A percentile compares a stretch with the other conserved stretches of the same genome.
Evolutionary conservation across 2,113 vertebrate species (phyloP).

Genomic region (Dromaius novaehollandiae): DNA sequence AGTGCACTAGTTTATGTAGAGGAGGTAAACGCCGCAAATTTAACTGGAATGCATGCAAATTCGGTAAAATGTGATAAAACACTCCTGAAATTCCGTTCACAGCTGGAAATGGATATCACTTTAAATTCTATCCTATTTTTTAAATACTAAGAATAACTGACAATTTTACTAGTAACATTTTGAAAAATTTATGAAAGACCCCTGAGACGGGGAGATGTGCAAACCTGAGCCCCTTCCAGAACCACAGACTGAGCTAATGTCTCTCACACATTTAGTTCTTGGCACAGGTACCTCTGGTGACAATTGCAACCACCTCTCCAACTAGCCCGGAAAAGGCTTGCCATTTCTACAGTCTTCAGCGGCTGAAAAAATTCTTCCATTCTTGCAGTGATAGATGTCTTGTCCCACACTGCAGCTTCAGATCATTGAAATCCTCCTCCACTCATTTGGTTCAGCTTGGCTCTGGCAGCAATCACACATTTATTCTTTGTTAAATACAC

Average conservation of each 20-base stretch:
- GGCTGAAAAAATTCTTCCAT: neutral
- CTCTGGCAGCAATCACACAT: neutral
- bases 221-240: accelerated
- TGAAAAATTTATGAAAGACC: neutral
- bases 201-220: accelerated
- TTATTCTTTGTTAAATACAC: neutral
- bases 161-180: neutral
- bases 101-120: accelerated
- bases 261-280: neutral
- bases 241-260: neutral
- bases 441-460: neutral
- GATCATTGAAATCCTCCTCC: neutral
- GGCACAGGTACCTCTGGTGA: neutral
- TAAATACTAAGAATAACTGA: neutral
- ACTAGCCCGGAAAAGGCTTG: neutral
- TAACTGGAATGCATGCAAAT: neutral
- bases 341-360: neutral
- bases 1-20: neutral
- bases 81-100: neutral
- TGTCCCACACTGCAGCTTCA: neutral
- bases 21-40: neutral
- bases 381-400: neutral
- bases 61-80: neutral
- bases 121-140: neutral
- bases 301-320: neutral